phyloP scores from a whole-genome alignment of 2,888 invertebrate genomes.

The Lasiommata megera region DNA sequence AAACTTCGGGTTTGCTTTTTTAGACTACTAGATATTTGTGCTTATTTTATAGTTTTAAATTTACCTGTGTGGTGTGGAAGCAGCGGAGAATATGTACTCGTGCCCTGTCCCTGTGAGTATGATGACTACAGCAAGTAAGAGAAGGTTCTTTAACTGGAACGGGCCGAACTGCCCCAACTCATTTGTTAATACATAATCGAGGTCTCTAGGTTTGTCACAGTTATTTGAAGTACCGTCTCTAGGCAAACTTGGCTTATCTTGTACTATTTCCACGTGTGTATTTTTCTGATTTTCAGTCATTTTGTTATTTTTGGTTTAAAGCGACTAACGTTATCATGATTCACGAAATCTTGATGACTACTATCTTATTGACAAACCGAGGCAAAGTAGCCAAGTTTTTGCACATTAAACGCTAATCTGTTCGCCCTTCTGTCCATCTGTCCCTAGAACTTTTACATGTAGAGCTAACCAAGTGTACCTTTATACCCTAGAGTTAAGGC shows the following conservation, averaged over 20 bases:
- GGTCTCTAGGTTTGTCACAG: not conserved
- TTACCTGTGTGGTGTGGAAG: conserved; percentile 9
- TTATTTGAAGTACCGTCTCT: not conserved
- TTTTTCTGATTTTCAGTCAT: not conserved
- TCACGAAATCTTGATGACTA: conserved; percentile 30
- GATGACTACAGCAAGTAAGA: conserved; percentile 35
- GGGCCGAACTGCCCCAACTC: not conserved
- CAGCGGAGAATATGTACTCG: conserved; percentile 58
- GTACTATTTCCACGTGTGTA: not conserved
- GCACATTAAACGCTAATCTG: not conserved
- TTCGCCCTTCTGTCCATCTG: not conserved
- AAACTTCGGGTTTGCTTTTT: no score
- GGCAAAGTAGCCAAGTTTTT: not conserved
- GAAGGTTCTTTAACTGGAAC: not conserved
- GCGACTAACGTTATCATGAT: not conserved
- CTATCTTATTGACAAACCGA: not conserved
- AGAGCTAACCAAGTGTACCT: no score
- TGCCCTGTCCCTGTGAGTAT: conserved; percentile 83
- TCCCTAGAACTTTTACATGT: no score
- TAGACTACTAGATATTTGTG: no score
- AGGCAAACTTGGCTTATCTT: not conserved
- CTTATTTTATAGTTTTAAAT: not conserved
- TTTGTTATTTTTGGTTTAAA: not conserved
- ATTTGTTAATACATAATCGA: not conserved
- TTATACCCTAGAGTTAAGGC: no score